phyloP scores from a whole-genome alignment of 2,888 invertebrate species.

The Temnothorax unifasciatus region DNA sequence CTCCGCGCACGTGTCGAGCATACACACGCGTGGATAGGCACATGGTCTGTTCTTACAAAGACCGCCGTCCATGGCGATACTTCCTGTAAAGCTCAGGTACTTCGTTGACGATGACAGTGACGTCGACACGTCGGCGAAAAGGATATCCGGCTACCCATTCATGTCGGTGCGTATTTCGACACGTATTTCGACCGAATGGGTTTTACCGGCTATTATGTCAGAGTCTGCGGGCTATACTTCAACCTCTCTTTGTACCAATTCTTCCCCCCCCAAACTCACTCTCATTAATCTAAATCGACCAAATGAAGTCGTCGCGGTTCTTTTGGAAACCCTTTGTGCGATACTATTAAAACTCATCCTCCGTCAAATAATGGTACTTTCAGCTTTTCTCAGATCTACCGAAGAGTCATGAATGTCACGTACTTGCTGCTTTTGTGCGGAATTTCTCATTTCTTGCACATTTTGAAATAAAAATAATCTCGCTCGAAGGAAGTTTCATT shows the following conservation, averaged over 20 bases:
- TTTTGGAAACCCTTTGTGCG: constrained; percentile 52
- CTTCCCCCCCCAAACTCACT: constrained; percentile 46
- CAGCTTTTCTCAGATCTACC: not conserved
- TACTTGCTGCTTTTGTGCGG: not conserved
- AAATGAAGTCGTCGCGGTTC: constrained; percentile 62
- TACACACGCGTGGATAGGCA: constrained; percentile 52
- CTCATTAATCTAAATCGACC: constrained; percentile 74
- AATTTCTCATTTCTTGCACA: constrained; percentile 12
- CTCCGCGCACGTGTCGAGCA: constrained; percentile 56
- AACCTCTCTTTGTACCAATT: constrained; percentile 44
- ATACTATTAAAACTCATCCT: constrained; percentile 37
- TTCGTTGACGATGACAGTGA: constrained; percentile 52
- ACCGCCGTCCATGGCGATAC: constrained; percentile 67
- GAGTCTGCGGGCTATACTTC: constrained; percentile 51
- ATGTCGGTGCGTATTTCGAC: constrained; percentile 65
- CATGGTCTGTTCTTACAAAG: constrained; percentile 56
- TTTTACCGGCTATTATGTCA: constrained; percentile 45
- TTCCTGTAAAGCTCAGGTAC: constrained; percentile 57
- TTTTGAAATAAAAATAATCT: constrained; percentile 28
- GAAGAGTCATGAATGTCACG: constrained; percentile 5
- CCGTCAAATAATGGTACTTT: constrained; percentile 10
- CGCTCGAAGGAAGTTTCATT: constrained; percentile 7
- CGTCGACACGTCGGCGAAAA: constrained; percentile 68
- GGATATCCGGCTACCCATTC: constrained; percentile 66
- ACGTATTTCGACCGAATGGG: constrained; percentile 61